Evolutionary conservation across 2,113 vertebrate species (phyloP).

Genomic region (Dicrurus megarhynchus): DNA sequence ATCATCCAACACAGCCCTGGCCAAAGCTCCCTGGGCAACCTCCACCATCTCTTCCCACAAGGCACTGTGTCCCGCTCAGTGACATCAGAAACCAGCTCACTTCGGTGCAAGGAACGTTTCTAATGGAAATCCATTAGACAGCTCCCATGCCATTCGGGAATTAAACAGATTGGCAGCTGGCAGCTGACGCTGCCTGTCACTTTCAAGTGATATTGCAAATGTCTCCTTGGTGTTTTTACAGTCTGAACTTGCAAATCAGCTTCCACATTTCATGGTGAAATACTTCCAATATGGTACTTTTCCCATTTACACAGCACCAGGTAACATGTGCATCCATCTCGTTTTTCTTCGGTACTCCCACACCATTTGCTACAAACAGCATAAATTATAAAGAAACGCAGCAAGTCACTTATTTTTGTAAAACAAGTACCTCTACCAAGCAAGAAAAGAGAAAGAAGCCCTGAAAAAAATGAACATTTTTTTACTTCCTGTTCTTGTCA

Average conservation of each 20-base stretch:
- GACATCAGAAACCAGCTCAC: neutral
- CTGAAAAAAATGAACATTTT: neutral
- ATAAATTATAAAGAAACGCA: neutral
- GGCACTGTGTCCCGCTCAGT: neutral
- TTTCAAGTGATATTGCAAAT: neutral
- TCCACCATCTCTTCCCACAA: neutral
- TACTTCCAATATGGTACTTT: neutral
- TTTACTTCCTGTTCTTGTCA: neutral
- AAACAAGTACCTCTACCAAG: neutral
- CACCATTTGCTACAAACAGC: neutral
- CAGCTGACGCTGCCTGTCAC: neutral
- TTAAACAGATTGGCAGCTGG: neutral
- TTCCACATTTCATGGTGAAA: neutral
- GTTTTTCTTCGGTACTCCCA: neutral
- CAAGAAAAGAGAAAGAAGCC: neutral
- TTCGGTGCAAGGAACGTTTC: neutral
- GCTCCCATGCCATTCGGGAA: neutral
- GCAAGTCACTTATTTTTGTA: neutral
- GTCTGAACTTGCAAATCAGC: neutral
- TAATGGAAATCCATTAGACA: neutral
- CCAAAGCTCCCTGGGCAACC: neutral
- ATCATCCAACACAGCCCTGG: neutral
- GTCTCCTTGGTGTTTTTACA: neutral
- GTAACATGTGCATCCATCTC: neutral
- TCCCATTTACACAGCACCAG: neutral